Evolutionary conservation across 2,888 invertebrate species (phyloP).

Genomic region (Philereme vetulata): DNA sequence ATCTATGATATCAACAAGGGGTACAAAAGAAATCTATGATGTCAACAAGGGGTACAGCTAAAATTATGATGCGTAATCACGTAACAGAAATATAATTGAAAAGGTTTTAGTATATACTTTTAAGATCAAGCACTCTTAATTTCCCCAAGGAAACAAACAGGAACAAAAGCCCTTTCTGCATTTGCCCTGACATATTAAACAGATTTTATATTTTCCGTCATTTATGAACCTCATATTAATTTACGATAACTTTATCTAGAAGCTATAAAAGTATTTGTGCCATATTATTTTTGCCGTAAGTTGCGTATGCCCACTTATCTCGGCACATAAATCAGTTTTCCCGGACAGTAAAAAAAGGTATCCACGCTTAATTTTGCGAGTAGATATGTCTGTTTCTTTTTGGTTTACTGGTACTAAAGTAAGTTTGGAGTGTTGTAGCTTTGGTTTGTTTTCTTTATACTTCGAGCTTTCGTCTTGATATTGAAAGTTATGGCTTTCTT

Average conservation of each 20-base stretch:
- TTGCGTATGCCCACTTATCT: conserved; percentile 34
- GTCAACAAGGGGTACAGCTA: too few relatives aligned
- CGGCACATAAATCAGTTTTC: conserved; percentile 37
- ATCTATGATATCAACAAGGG: too few relatives aligned
- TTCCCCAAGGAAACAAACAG: too few relatives aligned
- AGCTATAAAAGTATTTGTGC: conserved; percentile 31
- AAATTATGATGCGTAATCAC: too few relatives aligned
- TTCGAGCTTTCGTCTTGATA: background rate
- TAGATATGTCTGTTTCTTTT: conserved; percentile 19
- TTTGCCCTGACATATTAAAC: too few relatives aligned
- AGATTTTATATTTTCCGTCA: background rate
- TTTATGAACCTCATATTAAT: conserved; percentile 16
- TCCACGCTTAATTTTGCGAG: conserved; percentile 34
- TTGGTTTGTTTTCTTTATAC: background rate
- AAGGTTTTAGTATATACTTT: too few relatives aligned
- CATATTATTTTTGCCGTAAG: conserved; percentile 33
- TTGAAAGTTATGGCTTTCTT: background rate
- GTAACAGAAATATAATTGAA: too few relatives aligned
- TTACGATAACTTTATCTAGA: conserved; percentile 22
- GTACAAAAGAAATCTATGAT: too few relatives aligned
- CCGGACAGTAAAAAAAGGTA: conserved; percentile 36
- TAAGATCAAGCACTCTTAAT: too few relatives aligned
- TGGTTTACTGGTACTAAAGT: conserved; percentile 11
- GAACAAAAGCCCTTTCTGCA: too few relatives aligned
- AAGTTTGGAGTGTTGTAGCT: background rate